Percentiles rank a stretch among this genome's conserved stretches.
Conservation (phyloP, 2,113 vertebrate species). For the Colistium nudipinnis region DNA sequence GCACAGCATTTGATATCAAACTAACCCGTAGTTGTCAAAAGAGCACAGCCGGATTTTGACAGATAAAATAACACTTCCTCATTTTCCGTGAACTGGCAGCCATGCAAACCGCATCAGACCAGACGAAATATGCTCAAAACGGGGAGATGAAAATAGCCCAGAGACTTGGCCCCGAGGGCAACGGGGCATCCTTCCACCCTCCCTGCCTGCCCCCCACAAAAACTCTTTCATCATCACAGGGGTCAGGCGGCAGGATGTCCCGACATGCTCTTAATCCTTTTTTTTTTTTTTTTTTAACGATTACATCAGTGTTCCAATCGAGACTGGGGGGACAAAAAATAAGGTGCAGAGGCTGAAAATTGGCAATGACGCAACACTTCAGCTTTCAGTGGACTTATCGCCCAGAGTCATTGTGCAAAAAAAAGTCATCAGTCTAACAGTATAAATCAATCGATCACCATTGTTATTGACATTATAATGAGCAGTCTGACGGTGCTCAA, state of each 20-base stretch:
- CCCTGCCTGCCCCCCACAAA: not conserved
- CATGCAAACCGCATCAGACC: slow-evolving; percentile 28
- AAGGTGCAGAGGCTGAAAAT: not conserved
- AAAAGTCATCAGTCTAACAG: too few species aligned
- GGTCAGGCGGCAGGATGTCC: slow-evolving; percentile 27
- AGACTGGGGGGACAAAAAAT: not conserved
- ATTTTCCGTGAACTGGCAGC: slow-evolving; percentile 14
- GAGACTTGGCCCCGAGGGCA: slow-evolving; percentile 14
- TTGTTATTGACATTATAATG: too few species aligned
- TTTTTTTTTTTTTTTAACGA: not conserved
- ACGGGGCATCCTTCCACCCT: slow-evolving; percentile 8
- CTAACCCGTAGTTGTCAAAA: too few species aligned
- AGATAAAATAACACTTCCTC: too few species aligned
- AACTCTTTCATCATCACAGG: slow-evolving; percentile 26
- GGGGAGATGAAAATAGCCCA: slow-evolving; percentile 32
- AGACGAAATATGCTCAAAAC: slow-evolving; percentile 61
- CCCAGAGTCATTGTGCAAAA: slow-evolving; percentile 8
- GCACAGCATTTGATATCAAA: too few species aligned
- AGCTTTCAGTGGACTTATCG: not conserved
- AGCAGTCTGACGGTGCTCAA: too few species aligned
- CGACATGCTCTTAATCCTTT: slow-evolving; percentile 20
- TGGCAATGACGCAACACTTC: not conserved
- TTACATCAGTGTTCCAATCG: not conserved
- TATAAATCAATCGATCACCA: too few species aligned
- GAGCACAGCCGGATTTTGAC: too few species aligned